Conservation (phyloP, 35 echinoderm and acorn worm species). For the Apostichopus parvimensis region DNA sequence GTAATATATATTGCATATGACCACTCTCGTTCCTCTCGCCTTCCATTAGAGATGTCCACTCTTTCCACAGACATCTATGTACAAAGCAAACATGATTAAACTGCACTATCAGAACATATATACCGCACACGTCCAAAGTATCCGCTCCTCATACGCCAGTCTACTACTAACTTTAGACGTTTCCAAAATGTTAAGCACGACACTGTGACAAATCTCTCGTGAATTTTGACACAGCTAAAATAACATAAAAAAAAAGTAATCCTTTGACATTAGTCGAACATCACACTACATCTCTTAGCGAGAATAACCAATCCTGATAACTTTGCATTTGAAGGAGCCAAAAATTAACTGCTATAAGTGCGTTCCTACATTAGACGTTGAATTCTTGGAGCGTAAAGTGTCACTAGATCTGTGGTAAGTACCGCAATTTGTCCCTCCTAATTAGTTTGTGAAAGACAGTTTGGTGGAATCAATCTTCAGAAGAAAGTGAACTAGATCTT, state of each 20-base stretch:
- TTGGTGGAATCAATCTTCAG: slow-evolving; percentile 26
- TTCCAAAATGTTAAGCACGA: too few relatives aligned
- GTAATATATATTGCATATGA: neutral
- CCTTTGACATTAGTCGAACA: neutral
- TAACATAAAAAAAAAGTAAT: neutral
- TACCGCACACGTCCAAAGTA: too few relatives aligned
- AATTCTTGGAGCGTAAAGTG: neutral
- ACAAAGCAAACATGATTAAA: too few relatives aligned
- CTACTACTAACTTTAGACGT: too few relatives aligned
- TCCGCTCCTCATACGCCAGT: too few relatives aligned
- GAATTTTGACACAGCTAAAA: neutral
- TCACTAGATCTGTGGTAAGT: neutral
- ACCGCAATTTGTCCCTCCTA: slow-evolving; percentile 31
- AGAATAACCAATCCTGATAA: slow-evolving; percentile 7
- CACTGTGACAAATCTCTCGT: neutral
- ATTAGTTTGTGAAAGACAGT: slow-evolving; percentile 32
- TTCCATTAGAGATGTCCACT: slow-evolving; percentile 2
- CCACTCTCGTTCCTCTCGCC: neutral
- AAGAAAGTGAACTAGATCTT: neutral
- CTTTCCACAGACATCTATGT: too few relatives aligned
- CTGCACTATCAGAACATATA: too few relatives aligned
- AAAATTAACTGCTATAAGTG: neutral
- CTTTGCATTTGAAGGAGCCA: neutral
- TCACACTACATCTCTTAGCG: neutral
- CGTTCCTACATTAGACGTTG: neutral